Base-by-base conservation (phyloP, 2,797 vertebrate genomes). In the Myotis daubentonii region DNA sequence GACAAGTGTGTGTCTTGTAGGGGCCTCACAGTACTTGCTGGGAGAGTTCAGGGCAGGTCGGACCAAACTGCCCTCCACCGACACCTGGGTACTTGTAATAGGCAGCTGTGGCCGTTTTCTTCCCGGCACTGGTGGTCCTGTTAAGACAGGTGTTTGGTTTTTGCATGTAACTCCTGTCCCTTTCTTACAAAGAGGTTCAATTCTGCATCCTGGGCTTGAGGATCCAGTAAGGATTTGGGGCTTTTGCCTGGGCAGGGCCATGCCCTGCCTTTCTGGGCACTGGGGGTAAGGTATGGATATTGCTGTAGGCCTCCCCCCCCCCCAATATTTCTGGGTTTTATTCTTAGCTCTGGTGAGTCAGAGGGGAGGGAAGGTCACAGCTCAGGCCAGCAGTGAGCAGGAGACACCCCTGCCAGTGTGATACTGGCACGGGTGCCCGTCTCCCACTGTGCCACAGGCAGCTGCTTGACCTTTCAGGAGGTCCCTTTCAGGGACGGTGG, bases 271-370 rank as follows among this genome's bases (percentile, higher is more conserved):
- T 72, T 51, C 13, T 11, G 23, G 44, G 57, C 15, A 9, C 13
- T 16, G 6, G 53, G 30, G 33, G 17, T 81, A 5, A 68, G 28
- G 15, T 55, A 68, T 72, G 80, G 41, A 22, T 22, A 13, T 70
- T 0, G 20, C 49, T 33, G 65, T 19, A 10, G 41, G 30, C 16
- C 33, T 13, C n/a, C 17, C 9, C 2, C 1, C 1, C 1, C 20
- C 41, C 30, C 51, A 41, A 5, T 8, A 19, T 65, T 70, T 60
- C 76, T 66, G 51, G 33, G 30, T 19, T 94, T 94, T 81, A 91
- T 88, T 96, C 65, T 87, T 89, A 81, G 91, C 70, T 83, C 76
- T 55, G 41, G 28, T 92, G 92, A 95, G 62, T 90, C 76, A 80
- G 80, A 87, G 80, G 47, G 36, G 4, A 75, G 65, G 70, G 44